Evolutionary conservation across 2,113 vertebrate genomes (phyloP).

Genomic region (Chaenocephalus aceratus): DNA sequence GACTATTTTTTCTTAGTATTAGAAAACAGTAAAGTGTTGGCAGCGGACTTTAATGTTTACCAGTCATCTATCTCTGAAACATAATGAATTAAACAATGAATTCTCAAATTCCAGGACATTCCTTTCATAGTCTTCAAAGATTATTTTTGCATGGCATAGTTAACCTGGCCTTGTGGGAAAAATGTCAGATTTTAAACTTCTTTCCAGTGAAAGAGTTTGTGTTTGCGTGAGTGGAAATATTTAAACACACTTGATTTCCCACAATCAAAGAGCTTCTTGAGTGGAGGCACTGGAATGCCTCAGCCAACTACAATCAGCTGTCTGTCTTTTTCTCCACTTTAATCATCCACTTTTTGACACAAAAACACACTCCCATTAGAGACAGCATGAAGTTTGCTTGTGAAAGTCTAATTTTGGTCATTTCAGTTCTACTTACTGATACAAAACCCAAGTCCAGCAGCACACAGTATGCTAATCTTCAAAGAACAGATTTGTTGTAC

Average conservation of each 20-base stretch:
- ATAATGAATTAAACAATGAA: not conserved
- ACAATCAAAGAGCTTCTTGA: slow-evolving; percentile 63
- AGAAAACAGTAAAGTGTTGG: not conserved
- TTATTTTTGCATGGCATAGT: slow-evolving; percentile 20
- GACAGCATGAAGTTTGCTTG: not conserved
- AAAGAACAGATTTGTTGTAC: slow-evolving; percentile 58
- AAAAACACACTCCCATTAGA: not conserved
- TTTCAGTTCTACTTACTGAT: slow-evolving; percentile 7
- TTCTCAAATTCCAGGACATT: not conserved
- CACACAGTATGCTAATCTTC: slow-evolving; percentile 65
- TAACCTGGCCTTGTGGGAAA: not conserved
- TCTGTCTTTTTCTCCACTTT: slow-evolving; percentile 21
- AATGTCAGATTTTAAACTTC: slow-evolving; percentile 10
- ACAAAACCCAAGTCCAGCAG: slow-evolving; percentile 15
- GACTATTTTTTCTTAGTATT: not conserved
- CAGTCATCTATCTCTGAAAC: not conserved
- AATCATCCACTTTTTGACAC: slow-evolving; percentile 15
- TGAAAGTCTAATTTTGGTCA: slow-evolving; percentile 14
- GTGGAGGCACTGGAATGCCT: slow-evolving; percentile 41
- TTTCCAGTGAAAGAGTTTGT: slow-evolving; percentile 7
- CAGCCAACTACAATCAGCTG: slow-evolving; percentile 54
- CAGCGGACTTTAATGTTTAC: not conserved
- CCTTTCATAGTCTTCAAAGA: not conserved
- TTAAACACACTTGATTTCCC: slow-evolving; percentile 56
- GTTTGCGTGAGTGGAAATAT: slow-evolving; percentile 33